Evolutionary conservation across 1,140 invertebrate genomes (phyloP).

Genomic region (Drosophila melanogaster): Release_6_plus_ISO1_MT NC_004354.4:10047501-10048000

Average conservation of each 20-base stretch:
- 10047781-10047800: slow-evolving; percentile 16
- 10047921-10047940: slow-evolving; percentile 19
- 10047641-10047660: neutral
- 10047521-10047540: slow-evolving; percentile 64
- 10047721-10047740: slow-evolving; percentile 42
- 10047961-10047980: slow-evolving; percentile 51
- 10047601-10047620: slow-evolving; percentile 1
- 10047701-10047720: slow-evolving; percentile 12
- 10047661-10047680: too few relatives aligned
- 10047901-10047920: neutral
- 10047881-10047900: slow-evolving; percentile 16
- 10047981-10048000: slow-evolving; percentile 16
- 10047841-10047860: slow-evolving; percentile 41
- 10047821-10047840: slow-evolving; percentile 71
- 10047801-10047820: slow-evolving; percentile 58
- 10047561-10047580: slow-evolving; percentile 23
- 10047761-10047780: neutral
- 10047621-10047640: neutral
- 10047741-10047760: slow-evolving; percentile 13
- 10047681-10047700: slow-evolving; percentile 20
- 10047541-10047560: slow-evolving; percentile 36
- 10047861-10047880: slow-evolving; percentile 6
- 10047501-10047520: slow-evolving; percentile 56
- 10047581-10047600: slow-evolving; percentile 5
- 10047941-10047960: slow-evolving; percentile 8